Evolutionary conservation across 2,113 vertebrate genomes (phyloP).

Genomic region (Heterocephalus glaber): DNA sequence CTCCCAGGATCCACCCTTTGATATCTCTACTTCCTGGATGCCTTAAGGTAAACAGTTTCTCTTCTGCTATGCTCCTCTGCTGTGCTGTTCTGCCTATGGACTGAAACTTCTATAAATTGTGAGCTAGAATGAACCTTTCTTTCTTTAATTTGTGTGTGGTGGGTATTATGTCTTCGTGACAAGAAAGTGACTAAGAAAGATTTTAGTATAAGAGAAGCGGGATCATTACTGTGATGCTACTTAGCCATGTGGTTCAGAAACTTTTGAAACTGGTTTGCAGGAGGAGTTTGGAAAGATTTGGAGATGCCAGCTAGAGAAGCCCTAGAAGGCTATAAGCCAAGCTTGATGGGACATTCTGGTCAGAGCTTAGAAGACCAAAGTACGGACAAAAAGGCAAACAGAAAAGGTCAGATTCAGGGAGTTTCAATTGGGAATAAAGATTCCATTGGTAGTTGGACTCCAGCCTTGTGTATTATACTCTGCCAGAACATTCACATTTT

Average conservation of each 20-base stretch:
- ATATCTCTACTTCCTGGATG: not conserved
- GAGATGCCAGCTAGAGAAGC: not conserved
- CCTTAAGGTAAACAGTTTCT: not conserved
- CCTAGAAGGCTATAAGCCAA: not conserved
- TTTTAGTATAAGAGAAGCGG: not conserved
- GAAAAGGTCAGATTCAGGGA: not conserved
- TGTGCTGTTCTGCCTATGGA: not conserved
- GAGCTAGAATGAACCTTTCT: not conserved
- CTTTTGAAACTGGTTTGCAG: not conserved
- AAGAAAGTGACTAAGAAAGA: not conserved
- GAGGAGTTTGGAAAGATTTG: not conserved
- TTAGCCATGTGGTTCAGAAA: not conserved
- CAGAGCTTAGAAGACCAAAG: not conserved
- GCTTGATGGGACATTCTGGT: not conserved
- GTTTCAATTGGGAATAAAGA: not conserved
- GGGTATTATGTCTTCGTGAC: not conserved
- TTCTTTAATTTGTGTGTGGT: not conserved
- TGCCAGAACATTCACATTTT: not conserved
- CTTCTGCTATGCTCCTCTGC: not conserved
- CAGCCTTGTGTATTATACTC: not conserved
- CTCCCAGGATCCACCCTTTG: not conserved
- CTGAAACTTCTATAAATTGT: not conserved
- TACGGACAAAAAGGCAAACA: not conserved
- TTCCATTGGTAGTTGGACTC: not conserved
- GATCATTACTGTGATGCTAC: not conserved